A percentile compares a stretch with the other conserved stretches of the same genome.
Evolutionary conservation across 1,140 invertebrate species (phyloP).

Genomic region (Drosophila sp.): DNA sequence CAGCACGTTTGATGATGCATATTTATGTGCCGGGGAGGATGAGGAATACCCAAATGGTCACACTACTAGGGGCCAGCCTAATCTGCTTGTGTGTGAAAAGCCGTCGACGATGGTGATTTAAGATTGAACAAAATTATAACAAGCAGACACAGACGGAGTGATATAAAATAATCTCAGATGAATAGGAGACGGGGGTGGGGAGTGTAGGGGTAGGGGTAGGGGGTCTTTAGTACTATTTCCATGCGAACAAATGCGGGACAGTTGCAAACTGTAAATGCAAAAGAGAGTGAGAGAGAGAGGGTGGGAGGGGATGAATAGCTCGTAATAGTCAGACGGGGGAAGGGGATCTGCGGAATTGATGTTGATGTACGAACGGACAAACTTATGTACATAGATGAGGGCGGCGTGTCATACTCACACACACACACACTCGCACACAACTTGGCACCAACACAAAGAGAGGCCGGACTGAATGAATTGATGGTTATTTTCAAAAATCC

Average conservation of each 20-base stretch:
- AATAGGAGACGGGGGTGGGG: constrained; percentile 29
- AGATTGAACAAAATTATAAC: constrained; percentile 65
- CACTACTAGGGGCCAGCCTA: constrained; percentile 37
- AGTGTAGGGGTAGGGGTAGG: background rate
- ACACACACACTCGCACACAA: constrained; percentile 15
- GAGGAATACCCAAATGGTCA: constrained; percentile 13
- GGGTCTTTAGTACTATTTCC: constrained; percentile 31
- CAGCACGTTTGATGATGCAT: constrained; percentile 16
- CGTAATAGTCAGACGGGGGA: background rate
- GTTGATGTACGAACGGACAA: constrained; percentile 35
- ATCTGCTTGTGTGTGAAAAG: constrained; percentile 61
- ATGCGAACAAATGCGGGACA: constrained; percentile 66
- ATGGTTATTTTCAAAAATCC: constrained; percentile 82
- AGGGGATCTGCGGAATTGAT: constrained; percentile 58
- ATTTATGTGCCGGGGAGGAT: constrained; percentile 27
- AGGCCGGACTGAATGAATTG: constrained; percentile 62
- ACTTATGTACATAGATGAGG: constrained; percentile 56
- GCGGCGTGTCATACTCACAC: constrained; percentile 55
- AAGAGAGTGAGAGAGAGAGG: constrained; percentile 2
- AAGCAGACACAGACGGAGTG: constrained; percentile 41
- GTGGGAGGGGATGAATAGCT: constrained; percentile 42
- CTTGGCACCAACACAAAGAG: constrained; percentile 24
- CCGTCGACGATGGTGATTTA: constrained; percentile 61
- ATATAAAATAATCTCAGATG: constrained; percentile 70
- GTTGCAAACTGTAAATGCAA: constrained; percentile 39